phyloP scores from a whole-genome alignment of 2,797 vertebrate species.

The Propithecus perrieri region DNA sequence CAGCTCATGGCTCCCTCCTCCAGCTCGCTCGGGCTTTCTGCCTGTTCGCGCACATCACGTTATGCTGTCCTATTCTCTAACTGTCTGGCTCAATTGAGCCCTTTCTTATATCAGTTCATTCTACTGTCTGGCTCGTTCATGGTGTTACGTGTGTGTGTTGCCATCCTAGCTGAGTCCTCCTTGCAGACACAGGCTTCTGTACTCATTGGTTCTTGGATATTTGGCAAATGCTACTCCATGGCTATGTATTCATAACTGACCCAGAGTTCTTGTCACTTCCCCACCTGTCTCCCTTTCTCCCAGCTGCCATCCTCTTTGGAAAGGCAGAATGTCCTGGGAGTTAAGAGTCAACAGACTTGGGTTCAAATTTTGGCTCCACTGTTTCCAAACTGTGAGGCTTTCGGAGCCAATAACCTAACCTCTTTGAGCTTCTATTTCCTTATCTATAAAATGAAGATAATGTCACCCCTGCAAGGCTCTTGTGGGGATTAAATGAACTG shows the following conservation, averaged over 20 bases:
- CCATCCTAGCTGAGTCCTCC: background rate
- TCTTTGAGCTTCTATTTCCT: constrained; percentile 26
- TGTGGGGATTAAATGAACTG: constrained; percentile 31
- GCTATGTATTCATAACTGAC: background rate
- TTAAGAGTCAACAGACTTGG: background rate
- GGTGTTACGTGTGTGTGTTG: background rate
- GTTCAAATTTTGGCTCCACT: background rate
- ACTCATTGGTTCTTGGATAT: background rate
- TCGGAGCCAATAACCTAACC: background rate
- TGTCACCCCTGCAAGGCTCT: background rate
- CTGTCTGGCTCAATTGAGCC: background rate
- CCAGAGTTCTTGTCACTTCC: background rate
- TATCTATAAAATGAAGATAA: background rate
- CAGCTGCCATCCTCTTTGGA: background rate
- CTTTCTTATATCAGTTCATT: background rate
- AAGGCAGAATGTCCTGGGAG: background rate
- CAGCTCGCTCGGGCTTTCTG: background rate
- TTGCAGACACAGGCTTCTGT: background rate
- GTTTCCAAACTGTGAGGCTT: background rate
- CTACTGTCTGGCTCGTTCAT: background rate
- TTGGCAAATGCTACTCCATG: background rate
- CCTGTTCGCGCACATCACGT: background rate
- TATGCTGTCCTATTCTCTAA: background rate
- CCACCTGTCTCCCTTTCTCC: background rate
- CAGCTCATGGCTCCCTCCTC: background rate